phyloP scores from a whole-genome alignment of 2,797 vertebrate species.

The Arctocebus calabarensis region DNA sequence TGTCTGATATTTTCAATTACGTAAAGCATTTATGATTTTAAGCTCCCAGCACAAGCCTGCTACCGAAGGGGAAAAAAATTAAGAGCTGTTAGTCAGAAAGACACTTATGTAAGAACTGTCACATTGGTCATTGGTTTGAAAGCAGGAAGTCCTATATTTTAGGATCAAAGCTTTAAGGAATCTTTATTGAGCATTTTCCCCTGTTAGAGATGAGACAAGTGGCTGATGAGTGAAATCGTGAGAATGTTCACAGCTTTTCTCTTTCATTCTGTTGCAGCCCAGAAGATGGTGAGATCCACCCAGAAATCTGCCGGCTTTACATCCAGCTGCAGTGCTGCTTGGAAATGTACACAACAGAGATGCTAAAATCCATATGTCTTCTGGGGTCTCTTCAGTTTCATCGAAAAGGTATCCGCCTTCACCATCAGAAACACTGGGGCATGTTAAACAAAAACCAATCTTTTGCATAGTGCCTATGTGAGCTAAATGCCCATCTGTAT shows the following conservation, averaged over 20 bases:
- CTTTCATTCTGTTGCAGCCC: slow-evolving; percentile 89
- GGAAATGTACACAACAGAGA: slow-evolving; percentile 99
- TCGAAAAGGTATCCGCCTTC: slow-evolving; percentile 93
- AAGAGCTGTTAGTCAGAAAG: slow-evolving; percentile 71
- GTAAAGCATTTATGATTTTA: slow-evolving; percentile 76
- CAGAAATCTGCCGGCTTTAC: slow-evolving; percentile 98
- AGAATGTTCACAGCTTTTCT: slow-evolving; percentile 73
- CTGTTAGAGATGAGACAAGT: slow-evolving; percentile 28
- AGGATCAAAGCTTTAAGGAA: slow-evolving; percentile 44
- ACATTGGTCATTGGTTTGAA: slow-evolving; percentile 61
- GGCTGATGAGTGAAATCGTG: slow-evolving; percentile 62
- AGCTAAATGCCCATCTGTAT: not conserved
- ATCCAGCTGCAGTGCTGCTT: slow-evolving; percentile 99
- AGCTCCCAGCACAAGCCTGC: slow-evolving; percentile 62
- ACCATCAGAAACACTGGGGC: slow-evolving; percentile 3
- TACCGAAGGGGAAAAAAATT: slow-evolving; percentile 16
- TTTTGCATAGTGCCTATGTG: not conserved
- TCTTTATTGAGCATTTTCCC: slow-evolving; percentile 48
- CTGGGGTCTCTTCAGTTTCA: slow-evolving; percentile 98
- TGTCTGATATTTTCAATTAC: slow-evolving; percentile 74
- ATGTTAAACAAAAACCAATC: slow-evolving; percentile 7
- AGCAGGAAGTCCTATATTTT: slow-evolving; percentile 67
- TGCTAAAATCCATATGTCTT: slow-evolving; percentile 98
- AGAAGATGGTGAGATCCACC: slow-evolving; percentile 98
- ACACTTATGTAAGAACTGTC: slow-evolving; percentile 76